A percentile compares a stretch with the other conserved stretches of the same genome.
phyloP scores from a whole-genome alignment of 2,797 vertebrate genomes.

The Masticophis lateralis region DNA sequence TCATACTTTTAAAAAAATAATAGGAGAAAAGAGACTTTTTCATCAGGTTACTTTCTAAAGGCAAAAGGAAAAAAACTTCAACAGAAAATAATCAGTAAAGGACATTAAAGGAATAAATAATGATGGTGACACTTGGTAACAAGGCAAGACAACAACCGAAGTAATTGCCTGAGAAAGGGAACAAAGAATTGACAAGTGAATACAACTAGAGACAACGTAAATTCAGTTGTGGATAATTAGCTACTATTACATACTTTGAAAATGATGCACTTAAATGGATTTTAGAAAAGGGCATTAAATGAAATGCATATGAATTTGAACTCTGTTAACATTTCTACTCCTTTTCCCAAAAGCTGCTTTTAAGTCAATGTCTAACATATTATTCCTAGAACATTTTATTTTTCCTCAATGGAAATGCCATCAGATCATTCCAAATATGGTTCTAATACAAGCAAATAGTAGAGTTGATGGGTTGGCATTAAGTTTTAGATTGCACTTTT shows the following conservation, averaged over 20 bases:
- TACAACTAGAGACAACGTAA: neutral
- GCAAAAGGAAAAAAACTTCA: constrained; percentile 2
- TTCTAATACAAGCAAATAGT: neutral
- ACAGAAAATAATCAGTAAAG: constrained; percentile 3
- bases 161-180: constrained; percentile 9
- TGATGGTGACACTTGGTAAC: neutral
- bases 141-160: neutral
- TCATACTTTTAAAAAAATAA: neutral
- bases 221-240: neutral
- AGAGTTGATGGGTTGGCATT: neutral
- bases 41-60: neutral
- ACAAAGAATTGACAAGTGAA: neutral
- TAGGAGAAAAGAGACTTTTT: neutral
- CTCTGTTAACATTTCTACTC: neutral
- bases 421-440: neutral
- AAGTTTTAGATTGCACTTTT: constrained; percentile 11
- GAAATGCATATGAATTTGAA: neutral
- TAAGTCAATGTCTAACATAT: neutral
- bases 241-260: neutral
- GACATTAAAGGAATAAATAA: constrained; percentile 17
- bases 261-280: neutral
- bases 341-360: neutral
- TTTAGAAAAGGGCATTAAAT: neutral
- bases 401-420: neutral
- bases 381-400: neutral